Evolutionary conservation across 2,797 vertebrate genomes (phyloP).

Genomic region (Sebastes taczanowskii): DNA sequence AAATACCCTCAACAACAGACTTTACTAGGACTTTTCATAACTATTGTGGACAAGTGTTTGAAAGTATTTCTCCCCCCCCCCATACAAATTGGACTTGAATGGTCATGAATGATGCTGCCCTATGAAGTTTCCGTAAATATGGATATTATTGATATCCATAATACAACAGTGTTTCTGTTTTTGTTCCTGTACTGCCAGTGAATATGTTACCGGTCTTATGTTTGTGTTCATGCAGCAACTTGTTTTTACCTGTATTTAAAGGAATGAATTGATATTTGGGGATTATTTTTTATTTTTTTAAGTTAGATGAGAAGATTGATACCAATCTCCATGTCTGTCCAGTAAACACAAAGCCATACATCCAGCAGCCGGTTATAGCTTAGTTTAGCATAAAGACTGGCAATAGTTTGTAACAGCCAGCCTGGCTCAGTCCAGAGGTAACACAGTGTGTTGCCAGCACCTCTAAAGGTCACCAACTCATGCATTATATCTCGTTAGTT

Average conservation of each 20-base stretch:
- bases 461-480: neutral
- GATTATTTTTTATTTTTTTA: neutral
- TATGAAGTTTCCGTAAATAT: slow-evolving; percentile 8
- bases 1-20: slow-evolving; percentile 56
- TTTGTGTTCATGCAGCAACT: neutral
- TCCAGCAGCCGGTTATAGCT: neutral
- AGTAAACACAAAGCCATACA: neutral
- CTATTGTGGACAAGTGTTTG: slow-evolving; percentile 29
- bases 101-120: neutral
- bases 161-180: neutral
- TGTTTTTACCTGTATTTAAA: neutral
- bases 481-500: neutral
- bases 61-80: neutral
- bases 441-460: neutral
- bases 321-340: neutral
- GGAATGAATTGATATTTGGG: neutral
- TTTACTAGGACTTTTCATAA: slow-evolving; percentile 12
- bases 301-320: neutral
- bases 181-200: neutral
- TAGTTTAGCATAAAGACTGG: neutral
- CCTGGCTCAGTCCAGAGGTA: neutral
- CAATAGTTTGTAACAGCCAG: neutral
- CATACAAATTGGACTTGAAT: neutral
- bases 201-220: slow-evolving; percentile 2
- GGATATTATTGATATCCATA: neutral